Evolutionary conservation across 2,113 vertebrate species (phyloP), one percentile per base, ranked within the genome.

Genomic region (Xyliphius kryptos): DNA sequence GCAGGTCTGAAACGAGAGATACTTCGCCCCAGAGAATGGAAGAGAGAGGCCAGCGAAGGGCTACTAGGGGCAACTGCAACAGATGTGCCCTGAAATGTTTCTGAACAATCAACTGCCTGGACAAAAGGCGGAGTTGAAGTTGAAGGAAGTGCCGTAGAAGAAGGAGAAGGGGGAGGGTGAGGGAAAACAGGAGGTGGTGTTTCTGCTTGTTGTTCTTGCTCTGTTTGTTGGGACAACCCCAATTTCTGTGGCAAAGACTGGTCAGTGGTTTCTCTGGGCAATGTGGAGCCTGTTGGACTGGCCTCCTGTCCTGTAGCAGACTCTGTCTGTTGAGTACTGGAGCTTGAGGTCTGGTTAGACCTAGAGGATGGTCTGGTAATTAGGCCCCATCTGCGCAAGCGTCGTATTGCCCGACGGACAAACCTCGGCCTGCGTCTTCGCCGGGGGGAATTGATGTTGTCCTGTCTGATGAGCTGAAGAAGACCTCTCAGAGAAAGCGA

Each of bases 401-500:
- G 87, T 1, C 91, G 90, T 1, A 90, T 77, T 0, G 89, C 79
- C 8, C 91, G 85, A 16, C 92, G 88, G 56, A 91, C 15, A 1
- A 89, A 84, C 1, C 91, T 83, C 1, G 88, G 88, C 1, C 89
- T 76, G 22, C 88, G 91, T 5, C 83, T 74, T 40, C 89, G 87
- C 54, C 83, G 85, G 0, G 82, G 76, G 10, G 82, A 78, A 69
- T 67, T 79, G 56, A 77, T 80, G 0, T 86, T 83, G 26, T 92
- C 89, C 54, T 92, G 90, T 9, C 91, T 86, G 32, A 94, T 81
- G 16, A 92, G 85, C 74, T 93, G 91, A 1, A 94, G 84, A 17
- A 94, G 86, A 21, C 90, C 91, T 51, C 91, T 86, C 60, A 95
- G 82, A 61, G 91, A 91, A 8, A 95, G 84, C 21, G 92, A 79